phyloP scores from a whole-genome alignment of 2,113 vertebrate genomes.

The Pterophyllum scalare region DNA sequence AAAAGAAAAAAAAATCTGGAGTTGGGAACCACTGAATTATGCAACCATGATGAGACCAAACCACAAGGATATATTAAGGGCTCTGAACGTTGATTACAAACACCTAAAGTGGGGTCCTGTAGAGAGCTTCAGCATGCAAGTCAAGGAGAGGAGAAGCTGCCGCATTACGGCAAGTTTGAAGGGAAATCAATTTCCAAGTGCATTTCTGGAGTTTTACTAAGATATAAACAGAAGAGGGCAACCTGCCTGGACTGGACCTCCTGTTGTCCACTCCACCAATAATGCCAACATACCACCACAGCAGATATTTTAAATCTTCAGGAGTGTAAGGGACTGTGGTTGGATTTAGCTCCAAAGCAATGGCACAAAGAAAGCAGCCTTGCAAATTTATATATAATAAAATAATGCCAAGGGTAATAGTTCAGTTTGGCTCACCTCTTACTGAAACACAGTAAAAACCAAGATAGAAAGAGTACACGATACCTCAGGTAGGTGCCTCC shows the following conservation, averaged over 20 bases:
- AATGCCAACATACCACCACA: neutral
- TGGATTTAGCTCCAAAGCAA: conserved; percentile 17
- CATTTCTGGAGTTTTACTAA: conserved; percentile 61
- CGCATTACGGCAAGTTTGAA: neutral
- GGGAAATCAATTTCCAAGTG: conserved; percentile 20
- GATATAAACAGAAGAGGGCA: conserved; percentile 41
- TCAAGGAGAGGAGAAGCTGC: conserved; percentile 29
- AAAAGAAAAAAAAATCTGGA: neutral
- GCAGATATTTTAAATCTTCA: conserved; percentile 10
- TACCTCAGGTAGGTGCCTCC: conserved; percentile 31
- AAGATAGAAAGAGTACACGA: conserved; percentile 20
- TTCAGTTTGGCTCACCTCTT: conserved; percentile 38
- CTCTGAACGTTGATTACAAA: conserved; percentile 49
- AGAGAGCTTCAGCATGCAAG: conserved; percentile 48
- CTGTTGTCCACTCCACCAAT: neutral
- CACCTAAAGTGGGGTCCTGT: neutral
- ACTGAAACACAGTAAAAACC: conserved; percentile 30
- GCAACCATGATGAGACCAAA: conserved; percentile 3
- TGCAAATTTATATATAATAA: conserved; percentile 9
- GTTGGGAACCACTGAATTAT: conserved; percentile 33
- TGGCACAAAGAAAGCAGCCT: conserved; percentile 46
- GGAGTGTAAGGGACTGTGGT: neutral
- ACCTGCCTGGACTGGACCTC: neutral
- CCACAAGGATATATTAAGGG: conserved; percentile 43
- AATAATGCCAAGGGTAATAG: neutral